Conservation (phyloP, 2,113 vertebrate genomes). For the Poecile atricapillus region DNA sequence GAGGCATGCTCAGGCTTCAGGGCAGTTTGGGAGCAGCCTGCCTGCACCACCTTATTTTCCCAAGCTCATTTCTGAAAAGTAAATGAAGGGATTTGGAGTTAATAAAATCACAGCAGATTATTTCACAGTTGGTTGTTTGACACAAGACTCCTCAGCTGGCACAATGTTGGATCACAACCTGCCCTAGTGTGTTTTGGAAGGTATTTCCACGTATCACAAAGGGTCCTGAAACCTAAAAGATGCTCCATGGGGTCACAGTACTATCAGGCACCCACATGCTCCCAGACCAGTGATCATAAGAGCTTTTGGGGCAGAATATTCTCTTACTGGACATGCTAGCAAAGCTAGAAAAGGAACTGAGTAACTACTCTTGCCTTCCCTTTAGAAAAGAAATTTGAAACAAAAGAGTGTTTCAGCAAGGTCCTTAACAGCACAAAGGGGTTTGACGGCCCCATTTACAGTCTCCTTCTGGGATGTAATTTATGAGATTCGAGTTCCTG, state of each 20-base stretch:
- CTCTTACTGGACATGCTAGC: not conserved
- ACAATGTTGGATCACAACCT: too few relatives aligned
- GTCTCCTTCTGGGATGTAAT: not conserved
- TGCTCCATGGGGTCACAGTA: not conserved
- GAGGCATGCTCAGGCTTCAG: not conserved
- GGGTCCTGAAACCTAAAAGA: not conserved
- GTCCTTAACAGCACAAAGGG: not conserved
- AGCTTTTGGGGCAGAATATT: not conserved
- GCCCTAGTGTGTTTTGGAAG: not conserved
- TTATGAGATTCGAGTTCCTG: not conserved
- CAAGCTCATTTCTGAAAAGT: not conserved
- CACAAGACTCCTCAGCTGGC: not conserved
- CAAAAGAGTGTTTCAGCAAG: not conserved
- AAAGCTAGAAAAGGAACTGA: not conserved
- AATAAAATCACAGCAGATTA: not conserved
- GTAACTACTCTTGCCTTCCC: not conserved
- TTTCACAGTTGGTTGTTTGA: not conserved
- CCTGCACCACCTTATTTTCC: not conserved
- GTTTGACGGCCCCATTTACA: not conserved
- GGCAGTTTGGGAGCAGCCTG: not conserved
- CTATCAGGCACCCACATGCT: not conserved
- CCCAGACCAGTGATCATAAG: not conserved
- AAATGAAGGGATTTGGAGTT: not conserved
- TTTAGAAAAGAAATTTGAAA: not conserved
- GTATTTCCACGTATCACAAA: not conserved